Percentiles rank a stretch among this genome's conserved stretches.
Conservation (phyloP, 35 echinoderm and acorn worm genomes). For the Holothuria glaberrima region DNA sequence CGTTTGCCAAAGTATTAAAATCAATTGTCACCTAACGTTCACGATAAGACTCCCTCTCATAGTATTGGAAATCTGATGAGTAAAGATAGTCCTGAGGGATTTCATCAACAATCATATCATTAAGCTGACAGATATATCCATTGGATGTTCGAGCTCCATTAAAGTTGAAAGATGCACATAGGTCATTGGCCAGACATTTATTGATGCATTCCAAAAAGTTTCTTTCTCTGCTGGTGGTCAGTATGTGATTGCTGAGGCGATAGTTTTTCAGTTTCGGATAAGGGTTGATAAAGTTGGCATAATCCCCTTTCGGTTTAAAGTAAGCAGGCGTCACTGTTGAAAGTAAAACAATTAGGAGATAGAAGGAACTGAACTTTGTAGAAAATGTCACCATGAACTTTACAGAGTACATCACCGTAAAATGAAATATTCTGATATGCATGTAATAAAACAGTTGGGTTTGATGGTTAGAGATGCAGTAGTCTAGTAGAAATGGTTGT, state of each 20-base stretch:
- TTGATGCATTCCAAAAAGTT: conserved; percentile 74
- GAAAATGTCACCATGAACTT: not conserved
- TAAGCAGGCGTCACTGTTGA: conserved; percentile 63
- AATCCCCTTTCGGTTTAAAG: conserved; percentile 53
- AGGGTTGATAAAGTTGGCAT: conserved; percentile 77
- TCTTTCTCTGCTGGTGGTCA: conserved; percentile 37
- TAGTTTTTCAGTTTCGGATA: conserved; percentile 64
- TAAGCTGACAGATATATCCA: conserved; percentile 70
- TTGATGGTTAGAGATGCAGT: too few species aligned
- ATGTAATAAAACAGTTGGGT: too few species aligned
- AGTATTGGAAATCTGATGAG: conserved; percentile 56
- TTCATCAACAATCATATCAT: conserved; percentile 74
- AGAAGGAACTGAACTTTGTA: not conserved
- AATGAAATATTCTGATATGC: not conserved
- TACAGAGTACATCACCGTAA: not conserved
- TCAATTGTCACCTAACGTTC: conserved; percentile 24
- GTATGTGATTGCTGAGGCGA: conserved; percentile 49
- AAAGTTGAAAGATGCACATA: conserved; percentile 78
- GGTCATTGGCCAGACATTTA: conserved; percentile 41
- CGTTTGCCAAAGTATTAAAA: too few species aligned
- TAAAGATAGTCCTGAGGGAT: conserved; percentile 56
- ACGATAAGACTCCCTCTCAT: conserved; percentile 74
- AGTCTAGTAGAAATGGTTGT: too few species aligned
- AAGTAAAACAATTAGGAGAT: not conserved
- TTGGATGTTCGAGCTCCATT: conserved; percentile 22